Base-by-base conservation (phyloP, 2,888 invertebrate genomes). In the Mystacides longicornis region DNA sequence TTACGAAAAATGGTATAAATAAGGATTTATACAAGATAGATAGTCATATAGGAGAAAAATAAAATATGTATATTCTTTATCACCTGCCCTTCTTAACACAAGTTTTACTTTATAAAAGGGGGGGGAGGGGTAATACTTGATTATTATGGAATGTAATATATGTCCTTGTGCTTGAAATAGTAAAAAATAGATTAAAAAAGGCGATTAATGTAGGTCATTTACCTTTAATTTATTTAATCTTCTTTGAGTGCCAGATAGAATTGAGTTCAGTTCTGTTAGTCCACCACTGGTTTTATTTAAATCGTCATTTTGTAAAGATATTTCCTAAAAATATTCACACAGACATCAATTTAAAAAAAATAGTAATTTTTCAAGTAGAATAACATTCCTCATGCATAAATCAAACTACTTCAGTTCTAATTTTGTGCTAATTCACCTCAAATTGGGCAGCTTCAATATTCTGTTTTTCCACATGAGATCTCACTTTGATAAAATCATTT, bases 151-250 rank as follows among this genome's bases (percentile, higher is more conserved):
- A n/a, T n/a, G n/a, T n/a, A n/a, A n/a, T n/a, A n/a, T n/a, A 31
- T 31, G 31, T 31, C 31, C 14, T 14, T 31, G 31, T 31, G 31
- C 31, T 9, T 9, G 14, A 9, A 31, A 31, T 14, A 9, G 31
- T 14, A 43, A 43, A 16, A 43, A 43, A 43, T n/a, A 11, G 16
- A 11, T 43, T 16, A 43, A 43, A 27, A 7, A 27, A 7, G 11
- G 11, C 18, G 16, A 43, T 16, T 43, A 5, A n/a, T 11, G 4
- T 11, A 21, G 23, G 23, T 9, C n/a, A n/a, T n/a, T 16, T 69
- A 87, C 89, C 81, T 89, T 90, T 62, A 95, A 83, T 65, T 84
- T 85, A 74, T 89, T 91, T 57, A 95, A 78, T 73, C 93, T 93
- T 59, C 85, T 86, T 68, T 95, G 93, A 2, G 93, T 93, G 14